Evolutionary conservation across 2,797 vertebrate species (phyloP), one percentile per base, ranked within the genome.

Genomic region (Peromyscus nudipes): DNA sequence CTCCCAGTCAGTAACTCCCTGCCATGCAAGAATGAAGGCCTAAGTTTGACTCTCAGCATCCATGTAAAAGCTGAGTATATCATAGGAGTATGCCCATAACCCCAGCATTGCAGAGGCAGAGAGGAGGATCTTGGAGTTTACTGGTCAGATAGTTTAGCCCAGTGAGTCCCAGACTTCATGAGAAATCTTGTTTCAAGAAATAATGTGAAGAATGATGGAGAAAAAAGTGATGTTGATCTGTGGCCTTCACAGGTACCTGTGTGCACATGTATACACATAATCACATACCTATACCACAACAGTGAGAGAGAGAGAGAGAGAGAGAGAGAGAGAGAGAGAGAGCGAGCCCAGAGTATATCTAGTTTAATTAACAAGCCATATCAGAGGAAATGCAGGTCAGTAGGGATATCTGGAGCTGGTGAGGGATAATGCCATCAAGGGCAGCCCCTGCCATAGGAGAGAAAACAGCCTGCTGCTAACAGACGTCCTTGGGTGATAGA

Each of bases 361-460:
- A 60, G 46, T 19, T 76, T 81, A 89, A 93, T 97, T 82, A 92
- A 96, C 84, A 75, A 57, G 43, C n/a, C 34, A 12, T 55, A 90
- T 49, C 34, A 12, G 86, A 91, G 60, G 80, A 49, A 89, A 57
- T 57, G 85, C 84, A 86, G 82, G 95, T 97, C 89, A 96, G 95
- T 40, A 8, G 95, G 88, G 96, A 93, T 96, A 73, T 79, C 94
- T 96, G 91, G 52, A 97, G 92, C 14, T 5, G 90, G 85, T 1
- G 40, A n/a, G 27, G 23, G 17, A 21, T 73, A 52, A 92, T 62
- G 7, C 29, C 86, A 40, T 21, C 85, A 90, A 92, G 73, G 73
- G 91, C 57, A 37, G 13, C 16, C 37, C 87, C 91, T 55, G 34
- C 0, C 79, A 19, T 16, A 65, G 17, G 34, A 95, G 81, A 49